Base-by-base conservation (phyloP, 1,140 invertebrate species). In the Cotesia typhae region DNA sequence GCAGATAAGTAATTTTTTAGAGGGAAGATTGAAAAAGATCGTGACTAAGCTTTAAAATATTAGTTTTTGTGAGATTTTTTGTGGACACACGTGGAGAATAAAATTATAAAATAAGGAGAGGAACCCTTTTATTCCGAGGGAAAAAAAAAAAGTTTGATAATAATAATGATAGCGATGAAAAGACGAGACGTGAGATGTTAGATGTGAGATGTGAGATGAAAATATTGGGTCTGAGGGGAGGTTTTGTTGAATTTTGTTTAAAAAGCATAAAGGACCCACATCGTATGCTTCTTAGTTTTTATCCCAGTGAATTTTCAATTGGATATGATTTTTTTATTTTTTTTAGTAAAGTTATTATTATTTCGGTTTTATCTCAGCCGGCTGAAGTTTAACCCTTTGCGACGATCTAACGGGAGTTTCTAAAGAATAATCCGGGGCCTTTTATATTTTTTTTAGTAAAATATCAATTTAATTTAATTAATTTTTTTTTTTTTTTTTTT, bases 31-130 rank as follows among this genome's bases (percentile, higher is more conserved):
- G 67, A 53, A 35, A 71, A 80, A 75, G 80, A 80, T 85, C 85
- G 84, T 86, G 85, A 85, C 83, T 76, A 74, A 74, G 82, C 83
- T 84, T 84, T 84, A 84, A 85, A 74, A 86, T 87, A 86, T 81
- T 82, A 83, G 82, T 83, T 83, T 84, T 80, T 38, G 37, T 47
- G 60, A 53, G 17, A 9, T 12, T 61, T 10, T 35, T 10, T 35
- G 10, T 61, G 28, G 41, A 47, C 5, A 47, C 53, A 52, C 38
- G 61, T 47, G 38, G 38, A 47, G 63, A 20, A 47, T 9, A 47
- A 47, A 47, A 9, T 47, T 9, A 47, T 10, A 47, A 47, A 47
- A 47, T 47, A 47, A 12, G 63, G 38, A 53, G 10, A n/a, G 63
- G 63, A 41, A n/a, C 20, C 41, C 41, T 52, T 67, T 67, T 20